Conservation (phyloP, 2,113 vertebrate species). For the Nannobrachium achirus region DNA sequence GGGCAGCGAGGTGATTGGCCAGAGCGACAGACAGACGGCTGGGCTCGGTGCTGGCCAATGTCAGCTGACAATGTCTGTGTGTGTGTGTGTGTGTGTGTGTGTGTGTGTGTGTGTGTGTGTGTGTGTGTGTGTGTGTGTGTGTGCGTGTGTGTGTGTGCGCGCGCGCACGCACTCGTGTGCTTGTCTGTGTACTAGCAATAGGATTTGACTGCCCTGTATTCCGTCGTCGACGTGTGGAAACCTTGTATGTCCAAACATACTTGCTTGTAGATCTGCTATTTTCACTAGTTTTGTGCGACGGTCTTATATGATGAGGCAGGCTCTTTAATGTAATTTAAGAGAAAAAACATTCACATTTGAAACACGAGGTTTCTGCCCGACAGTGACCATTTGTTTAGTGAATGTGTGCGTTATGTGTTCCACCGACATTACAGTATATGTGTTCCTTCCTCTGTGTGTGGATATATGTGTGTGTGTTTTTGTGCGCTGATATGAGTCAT, state of each 20-base stretch:
- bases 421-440: no score
- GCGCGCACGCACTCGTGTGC: not conserved
- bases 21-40: slow-evolving; percentile 39
- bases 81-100: slow-evolving; percentile 23
- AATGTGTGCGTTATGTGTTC: no score
- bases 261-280: no score
- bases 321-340: no score
- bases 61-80: slow-evolving; percentile 51
- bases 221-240: no score
- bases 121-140: not conserved
- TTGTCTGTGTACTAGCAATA: not conserved
- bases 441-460: no score
- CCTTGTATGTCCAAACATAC: no score
- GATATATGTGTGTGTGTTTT: not conserved
- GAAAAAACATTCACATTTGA: no score
- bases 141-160: slow-evolving; percentile 18
- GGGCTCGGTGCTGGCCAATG: slow-evolving; percentile 36
- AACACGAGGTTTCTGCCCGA: no score
- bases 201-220: not conserved
- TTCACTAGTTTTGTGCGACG: no score
- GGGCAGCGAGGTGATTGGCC: slow-evolving; percentile 53
- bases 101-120: not conserved
- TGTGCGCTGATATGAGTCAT: not conserved
- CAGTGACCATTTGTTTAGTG: no score
- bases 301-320: no score